phyloP scores from a whole-genome alignment of 2,113 vertebrate genomes.

The Hipposideros armiger region DNA sequence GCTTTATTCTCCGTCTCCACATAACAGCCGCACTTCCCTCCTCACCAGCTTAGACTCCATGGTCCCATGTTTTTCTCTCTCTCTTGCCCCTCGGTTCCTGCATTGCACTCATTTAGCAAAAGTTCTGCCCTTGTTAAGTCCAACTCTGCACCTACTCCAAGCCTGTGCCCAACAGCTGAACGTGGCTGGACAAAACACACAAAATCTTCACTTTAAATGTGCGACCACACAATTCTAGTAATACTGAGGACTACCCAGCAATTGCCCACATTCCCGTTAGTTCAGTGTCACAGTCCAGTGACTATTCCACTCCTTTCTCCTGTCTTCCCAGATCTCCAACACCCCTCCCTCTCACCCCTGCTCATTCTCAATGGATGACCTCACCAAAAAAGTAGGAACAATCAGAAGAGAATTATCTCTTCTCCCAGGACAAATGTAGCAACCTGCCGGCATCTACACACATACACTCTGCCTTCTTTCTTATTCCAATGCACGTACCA shows the following conservation, averaged over 20 bases:
- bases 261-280: neutral
- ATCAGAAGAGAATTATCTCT: neutral
- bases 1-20: neutral
- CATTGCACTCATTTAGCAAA: neutral
- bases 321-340: neutral
- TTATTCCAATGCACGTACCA: fast-evolving
- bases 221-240: neutral
- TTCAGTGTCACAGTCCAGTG: neutral
- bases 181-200: neutral
- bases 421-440: neutral
- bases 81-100: neutral
- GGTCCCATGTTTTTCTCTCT: neutral
- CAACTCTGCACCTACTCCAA: neutral
- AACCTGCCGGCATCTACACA: neutral
- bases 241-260: neutral
- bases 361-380: neutral
- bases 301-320: neutral
- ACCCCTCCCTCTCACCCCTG: neutral
- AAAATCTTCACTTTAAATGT: neutral
- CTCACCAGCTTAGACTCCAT: neutral
- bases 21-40: neutral
- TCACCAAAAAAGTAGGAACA: neutral
- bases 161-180: neutral
- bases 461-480: neutral
- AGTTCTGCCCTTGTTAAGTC: neutral